phyloP scores from a whole-genome alignment of 2,797 vertebrate species.

The Melanotaenia boesemani region DNA sequence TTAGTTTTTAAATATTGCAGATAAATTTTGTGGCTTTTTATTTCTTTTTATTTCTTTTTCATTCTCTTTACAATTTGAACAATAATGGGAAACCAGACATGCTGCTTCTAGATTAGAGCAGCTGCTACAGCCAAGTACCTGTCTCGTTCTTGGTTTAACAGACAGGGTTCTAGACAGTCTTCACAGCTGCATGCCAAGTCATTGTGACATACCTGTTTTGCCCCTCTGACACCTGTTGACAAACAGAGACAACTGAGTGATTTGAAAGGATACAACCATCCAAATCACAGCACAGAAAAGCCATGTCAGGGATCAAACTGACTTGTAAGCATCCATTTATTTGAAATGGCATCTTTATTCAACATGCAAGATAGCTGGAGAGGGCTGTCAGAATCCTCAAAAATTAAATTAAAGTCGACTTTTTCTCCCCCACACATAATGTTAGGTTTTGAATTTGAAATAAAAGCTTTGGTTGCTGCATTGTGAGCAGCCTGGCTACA shows the following conservation, averaged over 20 bases:
- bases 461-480: slow-evolving; percentile 30
- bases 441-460: slow-evolving; percentile 21
- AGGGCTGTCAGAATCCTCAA: slow-evolving; percentile 16
- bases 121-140: slow-evolving; percentile 10
- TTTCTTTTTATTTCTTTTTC: slow-evolving; percentile 7
- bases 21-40: slow-evolving; percentile 23
- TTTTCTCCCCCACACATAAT: slow-evolving; percentile 11
- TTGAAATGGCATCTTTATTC: slow-evolving; percentile 21
- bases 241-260: slow-evolving; percentile 23
- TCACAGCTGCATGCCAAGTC: slow-evolving; percentile 19
- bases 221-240: slow-evolving; percentile 30
- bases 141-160: slow-evolving; percentile 15
- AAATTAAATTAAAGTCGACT: slow-evolving; percentile 21
- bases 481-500: not conserved
- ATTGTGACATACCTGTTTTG: slow-evolving; percentile 25
- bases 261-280: slow-evolving; percentile 28
- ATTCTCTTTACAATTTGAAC: slow-evolving; percentile 18
- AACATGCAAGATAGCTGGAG: slow-evolving; percentile 1
- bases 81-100: slow-evolving; percentile 31
- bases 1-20: slow-evolving; percentile 29
- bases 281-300: slow-evolving; percentile 28
- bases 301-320: slow-evolving; percentile 24
- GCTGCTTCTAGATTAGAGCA: slow-evolving; percentile 36
- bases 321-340: slow-evolving; percentile 36
- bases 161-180: slow-evolving; percentile 9